These are phyloP conservation scores for Myripristis jacobus DNA, from an alignment of 2,797 vertebrate species.

Conservation along the genomic window DNA sequence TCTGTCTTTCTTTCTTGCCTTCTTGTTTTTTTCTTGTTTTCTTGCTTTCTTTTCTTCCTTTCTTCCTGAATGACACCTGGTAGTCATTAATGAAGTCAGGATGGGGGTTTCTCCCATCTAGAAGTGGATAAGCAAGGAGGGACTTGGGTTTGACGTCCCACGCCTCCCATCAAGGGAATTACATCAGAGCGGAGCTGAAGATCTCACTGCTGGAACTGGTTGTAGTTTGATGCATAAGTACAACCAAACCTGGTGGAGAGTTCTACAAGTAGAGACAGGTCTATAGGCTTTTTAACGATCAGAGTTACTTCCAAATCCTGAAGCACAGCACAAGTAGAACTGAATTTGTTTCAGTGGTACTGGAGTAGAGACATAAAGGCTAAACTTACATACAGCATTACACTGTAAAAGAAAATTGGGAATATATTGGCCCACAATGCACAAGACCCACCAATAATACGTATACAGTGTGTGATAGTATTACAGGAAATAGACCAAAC, in stretches of 20 bases:
- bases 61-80: conserved; percentile 49
- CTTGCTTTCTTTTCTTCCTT: background rate
- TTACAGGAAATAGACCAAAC: no score
- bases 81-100: conserved; percentile 64
- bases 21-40: background rate
- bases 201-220: conserved; percentile 50
- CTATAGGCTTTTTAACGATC: conserved; percentile 11
- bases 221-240: conserved; percentile 40
- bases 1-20: background rate
- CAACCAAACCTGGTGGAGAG: conserved; percentile 33
- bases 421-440: background rate
- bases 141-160: conserved; percentile 46
- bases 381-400: no score
- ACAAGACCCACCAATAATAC: no score
- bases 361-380: background rate
- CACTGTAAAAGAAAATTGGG: background rate
- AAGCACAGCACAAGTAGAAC: no score
- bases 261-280: conserved; percentile 35
- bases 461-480: no score
- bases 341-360: no score
- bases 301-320: background rate
- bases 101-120: conserved; percentile 49
- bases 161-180: conserved; percentile 67
- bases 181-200: conserved; percentile 59
- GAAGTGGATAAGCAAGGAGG: conserved; percentile 50